phyloP scores from a whole-genome alignment of 1,140 invertebrate genomes.

The Diachasma alloeum region DNA sequence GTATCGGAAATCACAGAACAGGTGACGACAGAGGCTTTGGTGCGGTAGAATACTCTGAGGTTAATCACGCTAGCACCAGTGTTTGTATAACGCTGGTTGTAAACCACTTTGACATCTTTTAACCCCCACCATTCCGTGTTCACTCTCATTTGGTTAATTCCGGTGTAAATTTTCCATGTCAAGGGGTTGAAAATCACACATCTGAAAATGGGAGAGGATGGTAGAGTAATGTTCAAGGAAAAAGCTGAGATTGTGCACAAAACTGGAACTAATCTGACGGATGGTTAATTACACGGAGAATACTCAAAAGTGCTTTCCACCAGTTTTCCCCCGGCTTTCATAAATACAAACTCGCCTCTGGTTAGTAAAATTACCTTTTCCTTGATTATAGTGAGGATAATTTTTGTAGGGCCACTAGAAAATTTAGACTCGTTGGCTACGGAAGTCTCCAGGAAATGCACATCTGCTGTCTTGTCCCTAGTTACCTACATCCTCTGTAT shows the following conservation, averaged over 20 bases:
- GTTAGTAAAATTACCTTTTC: neutral
- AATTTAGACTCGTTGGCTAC: neutral
- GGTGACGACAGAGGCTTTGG: too few relatives aligned
- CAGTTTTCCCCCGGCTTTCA: neutral
- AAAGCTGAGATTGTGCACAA: neutral
- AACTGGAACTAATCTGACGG: neutral
- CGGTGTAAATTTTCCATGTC: too few relatives aligned
- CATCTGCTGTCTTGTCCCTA: too few relatives aligned
- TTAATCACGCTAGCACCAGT: too few relatives aligned
- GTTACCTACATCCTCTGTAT: too few relatives aligned
- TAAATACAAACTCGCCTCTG: neutral
- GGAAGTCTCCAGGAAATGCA: neutral
- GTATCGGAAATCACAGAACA: too few relatives aligned
- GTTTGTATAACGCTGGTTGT: too few relatives aligned
- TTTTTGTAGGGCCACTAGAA: neutral
- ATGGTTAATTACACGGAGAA: neutral
- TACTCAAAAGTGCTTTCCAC: neutral
- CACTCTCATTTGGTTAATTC: too few relatives aligned
- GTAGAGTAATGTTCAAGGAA: neutral
- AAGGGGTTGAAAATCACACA: neutral
- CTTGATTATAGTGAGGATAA: neutral
- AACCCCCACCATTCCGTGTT: too few relatives aligned
- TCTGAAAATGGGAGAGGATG: neutral
- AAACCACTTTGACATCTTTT: too few relatives aligned
- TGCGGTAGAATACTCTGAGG: too few relatives aligned